Base-by-base conservation (phyloP, 2,113 vertebrate genomes). In the Acanthisitta chloris region DNA sequence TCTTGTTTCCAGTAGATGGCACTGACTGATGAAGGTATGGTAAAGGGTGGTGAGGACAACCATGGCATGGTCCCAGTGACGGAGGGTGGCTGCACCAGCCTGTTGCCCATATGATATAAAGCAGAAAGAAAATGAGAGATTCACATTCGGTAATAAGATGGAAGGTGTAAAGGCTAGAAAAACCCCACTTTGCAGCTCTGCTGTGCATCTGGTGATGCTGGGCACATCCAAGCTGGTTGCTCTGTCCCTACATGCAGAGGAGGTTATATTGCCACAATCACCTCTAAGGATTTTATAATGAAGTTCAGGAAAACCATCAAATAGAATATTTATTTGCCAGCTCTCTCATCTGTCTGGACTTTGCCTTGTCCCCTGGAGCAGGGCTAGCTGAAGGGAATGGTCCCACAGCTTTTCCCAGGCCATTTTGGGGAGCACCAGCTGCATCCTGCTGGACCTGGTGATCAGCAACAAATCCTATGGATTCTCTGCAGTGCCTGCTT, bases 171-270 rank as follows among this genome's bases (percentile, higher is more conserved):
- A 49, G 26, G 17, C 18, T 78, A 67, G 14, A 25, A 74, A 70
- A 14, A 12, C 0, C 0, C 4, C 8, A 4, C 34, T 72, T 57
- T 17, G 19, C 45, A 49, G 20, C 14, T 42, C 17, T 2, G 0
- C 25, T 31, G 17, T 48, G 24, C 14, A 24, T 25, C 14, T 38
- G 17, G 65, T 10, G 45, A 17, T 0, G 0, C 49, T 26, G n/a
- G 7, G 13, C 2, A 1, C 25, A 45, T n/a, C 5, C 8, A 34
- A 36, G 57, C 24, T 3, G 7, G 19, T 25, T 46, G 33, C 31
- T 77, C 38, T 10, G 0, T 51, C 34, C 62, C 51, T 31, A 33
- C 17, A 1, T 19, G 49, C 34, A 54, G 42, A 8, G 31, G 14
- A 81, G 8, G 46, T 46, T 28, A 10, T 31, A 36, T 21, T 12